Conservation (phyloP, 2,888 invertebrate species). For the Ornithoptera alexandrae region DNA sequence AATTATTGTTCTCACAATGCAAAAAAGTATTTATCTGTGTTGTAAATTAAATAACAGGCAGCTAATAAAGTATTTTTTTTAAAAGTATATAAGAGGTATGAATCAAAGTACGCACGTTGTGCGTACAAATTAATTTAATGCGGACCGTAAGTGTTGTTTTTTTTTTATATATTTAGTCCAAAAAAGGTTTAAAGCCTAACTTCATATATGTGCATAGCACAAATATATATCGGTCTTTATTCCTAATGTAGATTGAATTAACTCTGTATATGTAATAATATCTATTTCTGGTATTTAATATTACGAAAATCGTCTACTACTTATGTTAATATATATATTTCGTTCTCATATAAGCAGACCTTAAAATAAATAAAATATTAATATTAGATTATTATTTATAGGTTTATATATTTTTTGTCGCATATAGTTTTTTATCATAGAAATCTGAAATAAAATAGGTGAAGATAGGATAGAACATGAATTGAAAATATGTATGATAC, state of each 20-base stretch:
- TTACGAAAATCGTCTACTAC: slow-evolving; percentile 1
- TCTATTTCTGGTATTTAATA: slow-evolving; percentile 3
- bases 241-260: slow-evolving; percentile 5
- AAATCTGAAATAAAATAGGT: neutral
- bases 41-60: too few species aligned
- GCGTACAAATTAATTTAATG: too few species aligned
- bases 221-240: slow-evolving; percentile 1
- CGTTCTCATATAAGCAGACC: neutral
- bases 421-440: neutral
- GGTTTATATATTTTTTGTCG: neutral
- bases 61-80: too few species aligned
- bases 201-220: slow-evolving; percentile 2
- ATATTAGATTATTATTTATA: neutral
- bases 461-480: slow-evolving; percentile 1
- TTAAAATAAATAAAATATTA: neutral
- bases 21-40: too few species aligned
- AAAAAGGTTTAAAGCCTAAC: too few species aligned
- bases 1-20: too few species aligned
- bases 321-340: neutral
- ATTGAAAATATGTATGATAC: neutral
- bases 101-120: too few species aligned
- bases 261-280: neutral
- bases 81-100: too few species aligned
- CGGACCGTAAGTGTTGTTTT: too few species aligned
- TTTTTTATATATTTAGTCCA: too few species aligned